Percentiles rank a stretch among this genome's conserved stretches.
Evolutionary conservation across 2,797 vertebrate species (phyloP).

Genomic region (Coracias cyanogaster): DNA sequence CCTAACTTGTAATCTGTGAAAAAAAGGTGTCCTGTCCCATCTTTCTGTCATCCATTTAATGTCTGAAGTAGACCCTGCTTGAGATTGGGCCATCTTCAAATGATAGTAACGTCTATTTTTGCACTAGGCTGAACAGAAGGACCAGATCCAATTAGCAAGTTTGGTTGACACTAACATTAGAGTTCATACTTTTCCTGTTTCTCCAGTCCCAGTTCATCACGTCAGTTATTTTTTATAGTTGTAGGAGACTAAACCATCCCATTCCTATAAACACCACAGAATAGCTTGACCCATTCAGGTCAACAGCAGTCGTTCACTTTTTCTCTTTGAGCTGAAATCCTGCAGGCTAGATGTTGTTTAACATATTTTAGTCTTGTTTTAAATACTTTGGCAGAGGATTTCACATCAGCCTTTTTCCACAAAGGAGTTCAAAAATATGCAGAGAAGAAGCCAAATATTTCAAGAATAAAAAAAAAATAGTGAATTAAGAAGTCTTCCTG

Average conservation of each 20-base stretch:
- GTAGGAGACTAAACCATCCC: not conserved
- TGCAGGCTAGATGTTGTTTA: not conserved
- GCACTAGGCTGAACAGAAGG: not conserved
- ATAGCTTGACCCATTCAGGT: not conserved
- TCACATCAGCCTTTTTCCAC: not conserved
- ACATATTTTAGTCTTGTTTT: not conserved
- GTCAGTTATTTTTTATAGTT: not conserved
- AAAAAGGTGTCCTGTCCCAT: not conserved
- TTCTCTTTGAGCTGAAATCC: not conserved
- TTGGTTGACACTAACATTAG: not conserved
- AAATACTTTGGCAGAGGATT: conserved; percentile 1
- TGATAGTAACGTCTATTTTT: not conserved
- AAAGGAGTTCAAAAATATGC: not conserved
- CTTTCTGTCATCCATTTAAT: not conserved
- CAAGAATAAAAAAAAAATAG: not conserved
- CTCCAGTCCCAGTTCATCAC: not conserved
- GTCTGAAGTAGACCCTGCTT: not conserved
- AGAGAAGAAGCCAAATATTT: not conserved
- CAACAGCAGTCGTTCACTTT: not conserved
- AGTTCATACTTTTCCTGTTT: not conserved
- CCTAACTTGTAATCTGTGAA: not conserved
- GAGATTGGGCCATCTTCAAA: not conserved
- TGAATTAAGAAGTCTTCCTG: not conserved
- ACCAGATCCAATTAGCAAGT: not conserved
- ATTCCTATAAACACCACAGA: not conserved